These are phyloP conservation scores for Drosophila orosa DNA, from an alignment of 1,140 invertebrate species.

Conservation along the genomic window DNA sequence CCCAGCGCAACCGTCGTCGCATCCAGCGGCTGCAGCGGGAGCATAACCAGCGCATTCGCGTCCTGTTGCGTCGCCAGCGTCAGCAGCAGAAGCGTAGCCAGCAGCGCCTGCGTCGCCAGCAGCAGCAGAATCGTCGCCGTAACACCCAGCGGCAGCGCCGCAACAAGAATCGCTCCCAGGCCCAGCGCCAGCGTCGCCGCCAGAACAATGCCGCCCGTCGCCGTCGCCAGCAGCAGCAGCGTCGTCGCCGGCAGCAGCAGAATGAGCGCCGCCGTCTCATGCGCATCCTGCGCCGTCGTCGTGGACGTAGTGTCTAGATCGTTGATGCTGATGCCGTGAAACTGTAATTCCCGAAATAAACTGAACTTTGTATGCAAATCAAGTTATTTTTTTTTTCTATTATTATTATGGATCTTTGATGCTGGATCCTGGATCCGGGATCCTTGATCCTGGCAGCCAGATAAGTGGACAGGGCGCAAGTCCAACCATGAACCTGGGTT, in stretches of 20 bases:
- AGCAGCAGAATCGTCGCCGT: constrained; percentile 41
- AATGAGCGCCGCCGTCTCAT: constrained; percentile 40
- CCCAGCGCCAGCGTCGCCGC: constrained; percentile 48
- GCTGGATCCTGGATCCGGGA: no score
- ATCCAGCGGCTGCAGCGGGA: constrained; percentile 63
- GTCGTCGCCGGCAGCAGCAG: constrained; percentile 27
- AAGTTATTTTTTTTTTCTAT: background rate
- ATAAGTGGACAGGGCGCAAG: background rate
- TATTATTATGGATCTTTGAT: background rate
- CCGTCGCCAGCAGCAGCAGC: constrained; percentile 45
- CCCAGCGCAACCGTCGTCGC: constrained; percentile 66
- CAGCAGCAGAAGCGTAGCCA: constrained; percentile 36
- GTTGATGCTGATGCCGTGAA: background rate
- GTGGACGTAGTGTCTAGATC: constrained; percentile 42
- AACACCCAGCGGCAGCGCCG: constrained; percentile 47
- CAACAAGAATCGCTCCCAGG: constrained; percentile 45
- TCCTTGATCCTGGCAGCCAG: background rate
- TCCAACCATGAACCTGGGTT: background rate
- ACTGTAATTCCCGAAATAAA: constrained; percentile 16
- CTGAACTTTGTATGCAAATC: constrained; percentile 22
- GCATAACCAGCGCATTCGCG: constrained; percentile 58
- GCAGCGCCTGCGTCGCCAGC: constrained; percentile 35
- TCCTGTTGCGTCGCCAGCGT: constrained; percentile 58
- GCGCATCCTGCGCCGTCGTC: constrained; percentile 46
- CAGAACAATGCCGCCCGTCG: constrained; percentile 32